phyloP scores from a whole-genome alignment of 2,113 vertebrate genomes.

The Mesitornis unicolor region DNA sequence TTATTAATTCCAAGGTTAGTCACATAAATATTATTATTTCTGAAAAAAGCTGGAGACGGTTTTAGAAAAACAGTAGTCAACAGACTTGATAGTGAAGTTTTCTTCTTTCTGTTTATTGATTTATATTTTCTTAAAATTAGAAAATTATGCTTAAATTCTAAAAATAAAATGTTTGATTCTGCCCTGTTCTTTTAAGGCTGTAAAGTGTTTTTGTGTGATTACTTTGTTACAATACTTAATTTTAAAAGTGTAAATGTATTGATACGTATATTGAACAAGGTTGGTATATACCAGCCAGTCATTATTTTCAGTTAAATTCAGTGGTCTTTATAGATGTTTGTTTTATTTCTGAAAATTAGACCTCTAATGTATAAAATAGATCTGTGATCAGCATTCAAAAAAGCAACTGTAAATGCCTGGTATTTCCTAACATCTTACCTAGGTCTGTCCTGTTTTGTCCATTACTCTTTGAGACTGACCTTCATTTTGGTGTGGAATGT shows the following conservation, averaged over 20 bases:
- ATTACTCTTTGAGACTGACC: background rate
- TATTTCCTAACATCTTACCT: background rate
- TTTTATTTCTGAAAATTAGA: background rate
- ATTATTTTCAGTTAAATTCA: background rate
- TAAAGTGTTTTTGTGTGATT: background rate
- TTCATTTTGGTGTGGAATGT: background rate
- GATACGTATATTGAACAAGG: background rate
- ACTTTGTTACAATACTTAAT: background rate
- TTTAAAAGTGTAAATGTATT: background rate
- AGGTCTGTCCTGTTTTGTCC: background rate
- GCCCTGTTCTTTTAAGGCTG: background rate
- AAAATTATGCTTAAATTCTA: background rate
- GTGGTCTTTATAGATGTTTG: background rate
- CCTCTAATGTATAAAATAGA: background rate
- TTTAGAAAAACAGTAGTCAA: background rate
- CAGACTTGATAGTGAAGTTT: background rate
- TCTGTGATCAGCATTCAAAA: background rate
- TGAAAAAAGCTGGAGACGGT: background rate
- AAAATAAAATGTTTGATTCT: background rate
- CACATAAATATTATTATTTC: background rate
- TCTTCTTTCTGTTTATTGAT: background rate
- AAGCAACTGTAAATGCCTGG: background rate
- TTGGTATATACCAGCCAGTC: background rate
- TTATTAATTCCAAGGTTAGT: slow-evolving; percentile 95
- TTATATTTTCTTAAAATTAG: background rate